A percentile compares a stretch with the other conserved stretches of the same genome.
Evolutionary conservation across 2,888 invertebrate genomes (phyloP).

Genomic region (Synanthedon andrenaeformis): DNA sequence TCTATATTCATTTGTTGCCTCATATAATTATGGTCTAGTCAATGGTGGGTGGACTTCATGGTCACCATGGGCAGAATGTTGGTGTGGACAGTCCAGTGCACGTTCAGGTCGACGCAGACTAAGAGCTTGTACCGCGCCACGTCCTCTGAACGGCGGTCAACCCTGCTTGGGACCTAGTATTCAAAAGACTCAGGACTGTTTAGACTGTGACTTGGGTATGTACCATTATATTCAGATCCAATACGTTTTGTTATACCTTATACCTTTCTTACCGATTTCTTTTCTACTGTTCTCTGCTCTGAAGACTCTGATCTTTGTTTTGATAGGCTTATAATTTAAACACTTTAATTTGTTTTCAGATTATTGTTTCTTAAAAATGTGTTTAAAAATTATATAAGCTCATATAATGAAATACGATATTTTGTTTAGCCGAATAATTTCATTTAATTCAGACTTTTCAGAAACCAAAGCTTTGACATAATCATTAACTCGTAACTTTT

Average conservation of each 20-base stretch:
- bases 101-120: slow-evolving; percentile 78
- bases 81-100: slow-evolving; percentile 77
- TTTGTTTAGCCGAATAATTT: no score
- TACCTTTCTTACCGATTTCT: not conserved
- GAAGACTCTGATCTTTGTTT: not conserved
- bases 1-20: no score
- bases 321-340: no score
- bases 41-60: slow-evolving; percentile 96
- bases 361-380: no score
- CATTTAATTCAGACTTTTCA: no score
- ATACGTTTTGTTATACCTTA: not conserved
- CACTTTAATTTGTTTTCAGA: no score
- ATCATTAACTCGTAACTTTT: no score
- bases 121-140: slow-evolving; percentile 87
- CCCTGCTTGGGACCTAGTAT: slow-evolving; percentile 85
- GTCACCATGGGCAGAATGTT: slow-evolving; percentile 90
- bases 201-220: slow-evolving; percentile 73
- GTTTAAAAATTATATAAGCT: no score
- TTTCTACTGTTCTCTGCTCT: not conserved
- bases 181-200: slow-evolving; percentile 86
- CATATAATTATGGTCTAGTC: slow-evolving; percentile 65
- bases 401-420: no score
- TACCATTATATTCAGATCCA: not conserved
- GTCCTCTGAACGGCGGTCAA: slow-evolving; percentile 91
- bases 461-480: no score